phyloP scores from a whole-genome alignment of 2,113 vertebrate genomes.

The Martes martes region DNA sequence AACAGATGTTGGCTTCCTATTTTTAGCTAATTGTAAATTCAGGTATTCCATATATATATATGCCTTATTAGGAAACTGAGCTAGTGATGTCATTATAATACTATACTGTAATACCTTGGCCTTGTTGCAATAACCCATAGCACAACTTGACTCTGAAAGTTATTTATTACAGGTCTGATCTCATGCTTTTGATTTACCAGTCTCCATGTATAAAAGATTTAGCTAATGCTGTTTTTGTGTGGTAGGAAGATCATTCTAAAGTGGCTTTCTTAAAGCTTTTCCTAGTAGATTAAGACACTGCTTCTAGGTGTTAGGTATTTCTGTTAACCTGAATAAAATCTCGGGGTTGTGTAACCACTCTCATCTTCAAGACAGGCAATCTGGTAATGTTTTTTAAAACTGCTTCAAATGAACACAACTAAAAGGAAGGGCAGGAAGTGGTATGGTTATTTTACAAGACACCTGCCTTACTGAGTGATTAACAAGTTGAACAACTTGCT shows the following conservation, averaged over 20 bases:
- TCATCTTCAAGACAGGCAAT: conserved; percentile 12
- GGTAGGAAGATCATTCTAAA: conserved; percentile 4
- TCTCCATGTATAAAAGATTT: neutral
- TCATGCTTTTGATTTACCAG: conserved; percentile 31
- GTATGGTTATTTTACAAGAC: conserved; percentile 47
- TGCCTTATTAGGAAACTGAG: conserved; percentile 46
- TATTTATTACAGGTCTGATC: conserved; percentile 53
- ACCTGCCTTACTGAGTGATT: neutral
- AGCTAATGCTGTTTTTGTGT: neutral
- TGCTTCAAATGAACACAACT: neutral
- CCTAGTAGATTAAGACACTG: neutral
- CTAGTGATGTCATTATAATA: conserved; percentile 57
- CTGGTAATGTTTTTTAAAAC: neutral
- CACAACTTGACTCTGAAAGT: conserved; percentile 32
- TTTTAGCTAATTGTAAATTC: conserved; percentile 56
- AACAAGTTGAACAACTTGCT: conserved; percentile 53
- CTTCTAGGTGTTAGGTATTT: conserved; percentile 15
- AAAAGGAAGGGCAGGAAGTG: neutral
- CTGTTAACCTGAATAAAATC: conserved; percentile 44
- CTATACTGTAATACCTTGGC: neutral
- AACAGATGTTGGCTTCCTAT: conserved; percentile 32
- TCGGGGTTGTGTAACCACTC: neutral
- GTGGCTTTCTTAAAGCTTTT: neutral
- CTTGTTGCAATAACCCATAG: neutral
- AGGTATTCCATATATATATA: neutral